phyloP scores from a whole-genome alignment of 2,113 vertebrate species.

The Centropus bengalensis region DNA sequence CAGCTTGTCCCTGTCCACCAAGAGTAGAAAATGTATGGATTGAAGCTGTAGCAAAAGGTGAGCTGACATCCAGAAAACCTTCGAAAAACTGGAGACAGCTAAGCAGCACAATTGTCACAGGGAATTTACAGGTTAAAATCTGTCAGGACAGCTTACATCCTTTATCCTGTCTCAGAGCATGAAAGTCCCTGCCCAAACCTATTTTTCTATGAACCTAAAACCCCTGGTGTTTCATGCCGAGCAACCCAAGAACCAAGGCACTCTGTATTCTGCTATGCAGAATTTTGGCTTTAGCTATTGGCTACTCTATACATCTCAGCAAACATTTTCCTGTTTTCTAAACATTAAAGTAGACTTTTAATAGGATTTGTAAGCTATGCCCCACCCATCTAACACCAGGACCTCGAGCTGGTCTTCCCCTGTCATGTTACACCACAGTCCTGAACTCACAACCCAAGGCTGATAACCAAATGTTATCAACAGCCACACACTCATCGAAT shows the following conservation, averaged over 20 bases:
- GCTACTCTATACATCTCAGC: background rate
- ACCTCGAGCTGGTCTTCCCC: background rate
- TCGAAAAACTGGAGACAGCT: background rate
- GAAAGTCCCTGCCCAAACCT: background rate
- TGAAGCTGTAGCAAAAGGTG: background rate
- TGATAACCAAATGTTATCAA: background rate
- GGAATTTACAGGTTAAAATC: background rate
- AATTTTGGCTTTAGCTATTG: background rate
- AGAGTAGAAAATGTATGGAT: background rate
- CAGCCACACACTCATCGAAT: background rate
- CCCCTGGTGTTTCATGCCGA: background rate
- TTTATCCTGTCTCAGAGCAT: background rate
- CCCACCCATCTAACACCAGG: background rate
- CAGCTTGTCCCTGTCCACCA: background rate
- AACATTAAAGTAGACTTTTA: background rate
- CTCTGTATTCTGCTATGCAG: background rate
- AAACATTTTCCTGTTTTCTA: background rate
- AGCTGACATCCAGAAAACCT: background rate
- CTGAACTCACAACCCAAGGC: background rate
- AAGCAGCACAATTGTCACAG: background rate
- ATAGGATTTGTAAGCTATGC: background rate
- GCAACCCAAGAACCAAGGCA: background rate
- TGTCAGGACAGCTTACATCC: background rate
- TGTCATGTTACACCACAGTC: background rate
- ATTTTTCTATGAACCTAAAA: background rate